Conservation (phyloP, 2,888 invertebrate genomes). For the Osmoderma eremita region DNA sequence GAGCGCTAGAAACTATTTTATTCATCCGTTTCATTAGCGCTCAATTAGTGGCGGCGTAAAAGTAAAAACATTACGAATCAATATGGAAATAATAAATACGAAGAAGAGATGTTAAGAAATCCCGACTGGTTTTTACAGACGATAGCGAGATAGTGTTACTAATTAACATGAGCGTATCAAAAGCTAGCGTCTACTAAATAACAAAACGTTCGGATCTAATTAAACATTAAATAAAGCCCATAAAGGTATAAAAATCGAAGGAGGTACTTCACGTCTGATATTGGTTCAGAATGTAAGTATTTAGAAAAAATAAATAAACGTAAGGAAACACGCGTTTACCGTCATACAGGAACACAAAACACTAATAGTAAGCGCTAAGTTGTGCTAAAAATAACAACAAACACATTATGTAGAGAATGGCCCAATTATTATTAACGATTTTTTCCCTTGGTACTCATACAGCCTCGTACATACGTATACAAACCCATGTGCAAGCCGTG, state of each 20-base stretch:
- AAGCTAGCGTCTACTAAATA: constrained; percentile 23
- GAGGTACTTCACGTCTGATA: constrained; percentile 2
- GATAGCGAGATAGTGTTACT: constrained; percentile 29
- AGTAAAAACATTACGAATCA: constrained; percentile 33
- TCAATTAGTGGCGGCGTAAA: constrained; percentile 24
- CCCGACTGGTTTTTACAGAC: constrained; percentile 22
- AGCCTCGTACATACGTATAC: constrained; percentile 25
- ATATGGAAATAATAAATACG: constrained; percentile 30
- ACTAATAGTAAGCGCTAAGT: constrained; percentile 10
- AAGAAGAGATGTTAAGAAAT: constrained; percentile 4
- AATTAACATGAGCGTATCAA: constrained; percentile 32
- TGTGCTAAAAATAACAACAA: constrained; percentile 40
- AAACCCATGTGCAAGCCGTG: constrained; percentile 7
- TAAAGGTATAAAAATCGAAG: constrained; percentile 12
- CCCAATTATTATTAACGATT: constrained; percentile 41
- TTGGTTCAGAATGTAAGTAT: not conserved
- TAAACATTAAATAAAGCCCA: constrained; percentile 14
- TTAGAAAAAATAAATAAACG: constrained; percentile 15
- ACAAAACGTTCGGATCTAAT: constrained; percentile 21
- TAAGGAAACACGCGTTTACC: not conserved
- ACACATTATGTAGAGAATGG: constrained; percentile 43
- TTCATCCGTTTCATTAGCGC: constrained; percentile 26
- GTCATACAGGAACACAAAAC: not conserved
- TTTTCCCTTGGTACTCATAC: not conserved
- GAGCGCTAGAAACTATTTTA: constrained; percentile 13